Percentiles rank a stretch among this genome's conserved stretches.
Evolutionary conservation across 2,113 vertebrate species (phyloP).

Genomic region (Willisornis vidua): DNA sequence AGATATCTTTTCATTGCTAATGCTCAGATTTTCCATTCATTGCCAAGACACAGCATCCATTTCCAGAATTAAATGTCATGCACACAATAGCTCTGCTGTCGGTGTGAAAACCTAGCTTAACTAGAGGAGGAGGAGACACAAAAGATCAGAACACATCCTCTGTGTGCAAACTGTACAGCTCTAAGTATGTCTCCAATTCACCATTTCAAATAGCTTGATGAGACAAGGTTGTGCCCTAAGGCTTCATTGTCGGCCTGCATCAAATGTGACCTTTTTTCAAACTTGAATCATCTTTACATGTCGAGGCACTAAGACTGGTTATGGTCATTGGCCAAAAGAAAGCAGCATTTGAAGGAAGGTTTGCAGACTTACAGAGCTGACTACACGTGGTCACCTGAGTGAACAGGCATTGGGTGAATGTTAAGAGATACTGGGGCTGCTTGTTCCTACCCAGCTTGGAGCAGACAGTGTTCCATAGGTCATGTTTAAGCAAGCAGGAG

Average conservation of each 20-base stretch:
- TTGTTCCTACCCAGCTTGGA: not conserved
- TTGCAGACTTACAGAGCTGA: not conserved
- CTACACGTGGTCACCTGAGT: not conserved
- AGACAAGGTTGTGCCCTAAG: not conserved
- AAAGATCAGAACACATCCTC: not conserved
- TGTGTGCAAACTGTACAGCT: not conserved
- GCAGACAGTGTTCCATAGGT: not conserved
- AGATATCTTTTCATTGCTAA: conserved; percentile 51
- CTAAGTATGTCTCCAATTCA: not conserved
- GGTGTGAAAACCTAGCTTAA: conserved; percentile 58
- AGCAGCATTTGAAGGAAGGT: not conserved
- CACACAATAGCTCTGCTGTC: conserved; percentile 73
- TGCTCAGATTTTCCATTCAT: conserved; percentile 53
- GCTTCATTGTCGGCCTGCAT: not conserved
- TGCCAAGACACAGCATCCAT: conserved; percentile 52
- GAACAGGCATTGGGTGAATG: accelerated
- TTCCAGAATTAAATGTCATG: conserved; percentile 72
- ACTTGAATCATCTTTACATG: not conserved
- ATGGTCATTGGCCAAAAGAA: not conserved
- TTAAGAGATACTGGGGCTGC: not conserved
- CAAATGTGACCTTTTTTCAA: not conserved
- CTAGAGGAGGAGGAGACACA: not conserved
- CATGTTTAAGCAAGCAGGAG: not conserved
- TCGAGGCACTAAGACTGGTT: not conserved
- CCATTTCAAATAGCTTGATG: not conserved